Percentiles rank a stretch among this genome's conserved stretches.
Conservation (phyloP, 2,888 invertebrate genomes). For the Andrena bicolor region DNA sequence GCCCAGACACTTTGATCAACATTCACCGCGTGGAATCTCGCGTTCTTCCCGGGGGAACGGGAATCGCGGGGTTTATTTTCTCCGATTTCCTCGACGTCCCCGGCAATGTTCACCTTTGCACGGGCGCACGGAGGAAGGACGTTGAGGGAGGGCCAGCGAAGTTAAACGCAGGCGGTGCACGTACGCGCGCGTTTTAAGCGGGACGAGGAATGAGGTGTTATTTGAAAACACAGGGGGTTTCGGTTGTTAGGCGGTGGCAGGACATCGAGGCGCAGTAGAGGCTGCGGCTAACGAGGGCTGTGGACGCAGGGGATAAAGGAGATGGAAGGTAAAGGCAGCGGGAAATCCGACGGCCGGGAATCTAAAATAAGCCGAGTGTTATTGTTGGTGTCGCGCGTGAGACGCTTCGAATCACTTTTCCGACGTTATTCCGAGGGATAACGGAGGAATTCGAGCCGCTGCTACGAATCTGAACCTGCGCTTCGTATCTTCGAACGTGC, state of each 20-base stretch:
- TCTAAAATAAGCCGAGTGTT: conserved; percentile 54
- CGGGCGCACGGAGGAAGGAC: neutral
- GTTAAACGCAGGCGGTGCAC: conserved; percentile 21
- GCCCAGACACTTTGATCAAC: conserved; percentile 4
- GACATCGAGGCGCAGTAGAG: conserved; percentile 37
- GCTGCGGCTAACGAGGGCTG: conserved; percentile 30
- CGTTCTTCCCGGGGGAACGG: conserved; percentile 21
- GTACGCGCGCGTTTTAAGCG: conserved; percentile 32
- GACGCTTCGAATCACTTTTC: neutral
- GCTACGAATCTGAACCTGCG: no score
- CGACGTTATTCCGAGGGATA: neutral
- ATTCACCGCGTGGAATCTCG: conserved; percentile 6
- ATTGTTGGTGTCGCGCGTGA: neutral
- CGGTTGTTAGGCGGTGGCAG: conserved; percentile 40
- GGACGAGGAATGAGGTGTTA: conserved; percentile 31
- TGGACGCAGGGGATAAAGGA: conserved; percentile 25
- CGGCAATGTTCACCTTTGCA: conserved; percentile 1
- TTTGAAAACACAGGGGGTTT: conserved; percentile 38
- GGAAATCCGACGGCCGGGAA: conserved; percentile 39
- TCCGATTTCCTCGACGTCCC: neutral
- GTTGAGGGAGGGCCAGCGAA: neutral
- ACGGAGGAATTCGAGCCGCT: neutral
- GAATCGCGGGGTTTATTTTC: neutral
- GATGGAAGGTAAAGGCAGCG: neutral
- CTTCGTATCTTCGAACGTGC: no score